phyloP scores from a whole-genome alignment of 1,140 invertebrate genomes.

The Atta colombica region DNA sequence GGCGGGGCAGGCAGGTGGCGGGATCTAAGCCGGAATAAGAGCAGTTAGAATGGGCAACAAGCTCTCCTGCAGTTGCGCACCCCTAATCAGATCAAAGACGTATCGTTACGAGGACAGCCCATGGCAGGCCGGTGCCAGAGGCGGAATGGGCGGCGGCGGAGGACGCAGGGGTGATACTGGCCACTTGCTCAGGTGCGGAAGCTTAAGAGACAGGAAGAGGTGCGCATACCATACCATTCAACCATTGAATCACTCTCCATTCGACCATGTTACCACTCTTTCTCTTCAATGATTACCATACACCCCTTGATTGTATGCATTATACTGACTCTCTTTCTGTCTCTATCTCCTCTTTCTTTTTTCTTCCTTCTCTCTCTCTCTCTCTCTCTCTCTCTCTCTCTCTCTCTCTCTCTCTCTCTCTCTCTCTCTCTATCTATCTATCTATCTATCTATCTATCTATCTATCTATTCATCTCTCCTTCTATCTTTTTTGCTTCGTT shows the following conservation, averaged over 20 bases:
- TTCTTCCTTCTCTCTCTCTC: constrained; percentile 8
- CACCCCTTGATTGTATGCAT: constrained; percentile 63
- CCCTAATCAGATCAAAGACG: constrained; percentile 94
- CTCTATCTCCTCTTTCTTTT: neutral
- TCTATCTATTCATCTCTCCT: neutral
- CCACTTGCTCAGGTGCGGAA: constrained; percentile 95
- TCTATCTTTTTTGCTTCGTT: neutral
- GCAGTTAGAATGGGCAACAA: constrained; percentile 95
- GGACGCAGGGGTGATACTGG: constrained; percentile 93
- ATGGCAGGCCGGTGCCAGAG: constrained; percentile 90
- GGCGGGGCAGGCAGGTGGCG: constrained; percentile 62
- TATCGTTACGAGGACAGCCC: constrained; percentile 98
- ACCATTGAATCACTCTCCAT: constrained; percentile 83
- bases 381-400: no score
- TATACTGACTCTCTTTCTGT: constrained; percentile 65
- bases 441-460: no score
- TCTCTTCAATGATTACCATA: constrained; percentile 67
- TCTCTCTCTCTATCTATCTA: no score
- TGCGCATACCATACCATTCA: constrained; percentile 86
- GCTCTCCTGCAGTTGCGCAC: constrained; percentile 97
- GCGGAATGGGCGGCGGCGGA: constrained; percentile 78
- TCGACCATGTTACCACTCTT: constrained; percentile 77
- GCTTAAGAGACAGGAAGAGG: constrained; percentile 87
- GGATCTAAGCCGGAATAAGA: constrained; percentile 61
- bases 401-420: no score